These are phyloP conservation scores for Ceyx margarethae DNA, from an alignment of 2,113 vertebrate genomes.

Conservation along the genomic window DNA sequence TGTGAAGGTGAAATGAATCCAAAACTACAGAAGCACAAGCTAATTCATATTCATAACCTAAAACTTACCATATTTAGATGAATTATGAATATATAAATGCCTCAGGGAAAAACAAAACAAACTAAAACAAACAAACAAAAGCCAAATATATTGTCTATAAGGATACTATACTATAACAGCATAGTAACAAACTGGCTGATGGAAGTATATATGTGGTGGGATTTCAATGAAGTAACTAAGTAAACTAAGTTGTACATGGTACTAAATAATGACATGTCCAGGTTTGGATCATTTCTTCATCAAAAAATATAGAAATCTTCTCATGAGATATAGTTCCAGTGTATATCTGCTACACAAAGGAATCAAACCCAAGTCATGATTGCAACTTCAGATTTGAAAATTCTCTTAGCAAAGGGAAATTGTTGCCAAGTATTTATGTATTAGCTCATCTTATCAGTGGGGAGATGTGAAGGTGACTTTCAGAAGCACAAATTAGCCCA, in stretches of 20 bases:
- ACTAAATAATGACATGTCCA: background rate
- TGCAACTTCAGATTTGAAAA: background rate
- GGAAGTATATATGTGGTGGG: fast-evolving
- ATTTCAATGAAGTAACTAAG: background rate
- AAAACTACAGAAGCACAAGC: background rate
- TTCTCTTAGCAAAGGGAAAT: background rate
- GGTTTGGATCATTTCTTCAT: background rate
- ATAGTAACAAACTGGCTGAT: background rate
- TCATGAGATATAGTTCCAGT: background rate
- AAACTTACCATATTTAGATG: background rate
- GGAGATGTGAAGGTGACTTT: background rate
- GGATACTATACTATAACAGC: background rate
- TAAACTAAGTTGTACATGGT: background rate
- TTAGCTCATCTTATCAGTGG: background rate
- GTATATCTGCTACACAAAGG: background rate
- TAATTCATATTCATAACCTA: slow-evolving; percentile 14
- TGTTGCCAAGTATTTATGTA: background rate
- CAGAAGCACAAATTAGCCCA: background rate
- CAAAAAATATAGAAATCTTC: background rate
- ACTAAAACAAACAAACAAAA: background rate
- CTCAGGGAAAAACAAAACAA: background rate
- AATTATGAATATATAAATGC: background rate
- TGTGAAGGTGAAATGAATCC: background rate
- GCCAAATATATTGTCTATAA: background rate
- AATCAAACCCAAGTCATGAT: background rate